phyloP scores from a whole-genome alignment of 1,140 invertebrate species.

The Drosophila nigrodunni region DNA sequence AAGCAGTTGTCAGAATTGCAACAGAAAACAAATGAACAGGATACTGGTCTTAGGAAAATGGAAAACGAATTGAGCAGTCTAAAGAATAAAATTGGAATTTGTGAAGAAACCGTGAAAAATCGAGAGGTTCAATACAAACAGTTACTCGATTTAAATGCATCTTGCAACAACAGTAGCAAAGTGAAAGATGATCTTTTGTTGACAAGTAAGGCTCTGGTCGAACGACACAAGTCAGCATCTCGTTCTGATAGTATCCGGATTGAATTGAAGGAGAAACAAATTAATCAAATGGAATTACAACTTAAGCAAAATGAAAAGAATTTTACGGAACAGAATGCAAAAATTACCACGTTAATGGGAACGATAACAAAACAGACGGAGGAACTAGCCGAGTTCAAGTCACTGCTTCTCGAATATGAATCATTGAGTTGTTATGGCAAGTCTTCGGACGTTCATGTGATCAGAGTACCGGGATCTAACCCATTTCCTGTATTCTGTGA shows the following conservation, averaged over 20 bases:
- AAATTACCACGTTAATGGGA: neutral
- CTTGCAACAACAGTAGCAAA: slow-evolving; percentile 20
- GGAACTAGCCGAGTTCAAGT: neutral
- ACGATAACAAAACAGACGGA: neutral
- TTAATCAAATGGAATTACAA: slow-evolving; percentile 1
- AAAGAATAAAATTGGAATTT: neutral
- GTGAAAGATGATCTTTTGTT: slow-evolving; percentile 20
- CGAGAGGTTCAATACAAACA: slow-evolving; percentile 13
- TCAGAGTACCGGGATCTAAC: neutral
- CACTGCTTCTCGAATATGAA: slow-evolving; percentile 1
- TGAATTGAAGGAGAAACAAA: slow-evolving; percentile 13
- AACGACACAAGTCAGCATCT: slow-evolving; percentile 4
- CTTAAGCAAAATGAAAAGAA: neutral
- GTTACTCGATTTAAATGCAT: slow-evolving; percentile 10
- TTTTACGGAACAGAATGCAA: neutral
- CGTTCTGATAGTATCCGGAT: slow-evolving; percentile 2
- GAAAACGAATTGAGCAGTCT: neutral
- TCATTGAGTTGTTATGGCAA: slow-evolving; percentile 6
- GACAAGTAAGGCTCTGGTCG: slow-evolving; percentile 18
- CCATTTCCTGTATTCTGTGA: slow-evolving; percentile 32
- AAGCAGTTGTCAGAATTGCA: slow-evolving; percentile 10
- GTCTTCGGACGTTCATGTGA: slow-evolving; percentile 20
- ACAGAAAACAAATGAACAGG: neutral
- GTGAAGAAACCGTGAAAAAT: slow-evolving; percentile 1
- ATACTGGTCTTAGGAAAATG: slow-evolving; percentile 6